Evolutionary conservation across 2,113 vertebrate genomes (phyloP).

Genomic region (Zosterops borbonicus): DNA sequence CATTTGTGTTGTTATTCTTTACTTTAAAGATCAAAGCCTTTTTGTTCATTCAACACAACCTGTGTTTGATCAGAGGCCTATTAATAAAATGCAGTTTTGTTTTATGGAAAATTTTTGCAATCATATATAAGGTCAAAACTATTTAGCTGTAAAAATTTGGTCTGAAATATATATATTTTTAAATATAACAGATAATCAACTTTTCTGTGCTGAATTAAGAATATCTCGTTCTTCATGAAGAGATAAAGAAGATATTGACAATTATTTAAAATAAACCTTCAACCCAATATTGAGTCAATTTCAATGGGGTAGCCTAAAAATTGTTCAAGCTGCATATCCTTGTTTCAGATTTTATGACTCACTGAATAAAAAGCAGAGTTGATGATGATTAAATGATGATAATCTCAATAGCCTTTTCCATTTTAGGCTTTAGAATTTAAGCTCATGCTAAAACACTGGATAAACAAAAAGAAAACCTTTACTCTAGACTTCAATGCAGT

Average conservation of each 20-base stretch:
- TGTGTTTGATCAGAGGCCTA: not conserved
- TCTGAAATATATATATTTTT: not conserved
- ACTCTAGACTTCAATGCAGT: not conserved
- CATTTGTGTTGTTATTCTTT: not conserved
- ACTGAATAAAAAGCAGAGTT: not conserved
- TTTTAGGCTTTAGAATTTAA: not conserved
- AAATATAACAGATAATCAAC: not conserved
- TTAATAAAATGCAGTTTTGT: not conserved
- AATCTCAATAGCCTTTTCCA: not conserved
- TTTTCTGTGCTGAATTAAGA: not conserved
- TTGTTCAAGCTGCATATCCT: not conserved
- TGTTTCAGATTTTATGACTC: not conserved
- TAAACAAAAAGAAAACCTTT: not conserved
- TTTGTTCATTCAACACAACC: not conserved
- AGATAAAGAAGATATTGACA: not conserved
- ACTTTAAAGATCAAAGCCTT: conserved; percentile 9
- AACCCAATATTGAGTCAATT: not conserved
- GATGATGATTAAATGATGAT: not conserved
- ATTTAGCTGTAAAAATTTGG: not conserved
- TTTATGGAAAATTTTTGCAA: not conserved
- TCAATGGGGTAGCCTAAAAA: not conserved
- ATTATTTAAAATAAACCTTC: not conserved
- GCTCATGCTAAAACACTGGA: not conserved
- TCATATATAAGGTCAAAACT: not conserved
- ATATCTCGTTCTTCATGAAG: not conserved